Evolutionary conservation across 2,113 vertebrate species (phyloP), one percentile per base, ranked within the genome.

Genomic region (Semicossyphus pulcher): DNA sequence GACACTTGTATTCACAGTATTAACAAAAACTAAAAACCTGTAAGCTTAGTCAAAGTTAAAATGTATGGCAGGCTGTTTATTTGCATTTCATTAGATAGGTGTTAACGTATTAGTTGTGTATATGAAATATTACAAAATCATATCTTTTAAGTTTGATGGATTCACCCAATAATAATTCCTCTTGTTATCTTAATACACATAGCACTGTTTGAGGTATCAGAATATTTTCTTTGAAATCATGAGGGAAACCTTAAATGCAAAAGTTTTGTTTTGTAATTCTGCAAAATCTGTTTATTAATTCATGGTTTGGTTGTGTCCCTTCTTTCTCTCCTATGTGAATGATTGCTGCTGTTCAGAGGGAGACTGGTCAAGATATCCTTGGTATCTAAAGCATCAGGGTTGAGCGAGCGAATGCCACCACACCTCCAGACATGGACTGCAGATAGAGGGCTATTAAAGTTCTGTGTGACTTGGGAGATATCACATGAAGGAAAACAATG

Each of bases 401-500:
- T 2, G 36, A 31, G 4, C n/a, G 32, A 60, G 54, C 44, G 39
- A 36, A 71, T 71, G 26, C 45, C 34, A 32, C 9, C 32, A 70
- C 67, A 31, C 25, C 67, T 41, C 34, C 32, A 54, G 58, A 20
- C 0, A 73, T 63, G 1, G 18, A 47, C n/a, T n/a, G n/a, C n/a
- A n/a, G n/a, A n/a, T n/a, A n/a, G n/a, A n/a, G n/a, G 23, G 49
- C 29, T 23, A 49, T 29, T 54, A 51, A 64, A 45, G 49, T 73
- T 56, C 49, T 56, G 2, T 23, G 12, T n/a, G 23, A 72, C 8
- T 3, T 72, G 56, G 37, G 25, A 28, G 23, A 59, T 5, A 12
- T 28, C 6, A n/a, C n/a, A n/a, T n/a, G n/a, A n/a, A n/a, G n/a
- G n/a, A n/a, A n/a, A n/a, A n/a, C n/a, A n/a, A n/a, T n/a, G n/a